Conservation (phyloP, 30 jellyfish, hydroid and myxozoan species). For the Aurelia sp. region DNA sequence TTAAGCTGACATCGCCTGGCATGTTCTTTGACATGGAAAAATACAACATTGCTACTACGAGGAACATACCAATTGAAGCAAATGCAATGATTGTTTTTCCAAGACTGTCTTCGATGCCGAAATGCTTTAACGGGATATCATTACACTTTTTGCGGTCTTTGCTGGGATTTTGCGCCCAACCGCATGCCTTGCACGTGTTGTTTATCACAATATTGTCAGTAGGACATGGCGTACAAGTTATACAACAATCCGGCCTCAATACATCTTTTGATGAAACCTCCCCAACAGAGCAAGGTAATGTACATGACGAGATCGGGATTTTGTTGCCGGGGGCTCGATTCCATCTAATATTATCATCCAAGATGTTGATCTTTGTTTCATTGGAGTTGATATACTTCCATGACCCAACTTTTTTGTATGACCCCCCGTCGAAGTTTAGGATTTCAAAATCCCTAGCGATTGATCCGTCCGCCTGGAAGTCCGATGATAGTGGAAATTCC, state of each 20-base stretch:
- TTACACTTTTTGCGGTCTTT: not conserved
- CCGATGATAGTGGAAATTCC: constrained; percentile 2
- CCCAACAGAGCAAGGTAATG: not conserved
- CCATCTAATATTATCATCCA: not conserved
- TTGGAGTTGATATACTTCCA: not conserved
- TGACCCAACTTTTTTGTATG: not conserved
- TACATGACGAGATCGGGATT: constrained; percentile 3
- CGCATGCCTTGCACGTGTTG: constrained; percentile 25
- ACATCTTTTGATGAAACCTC: not conserved
- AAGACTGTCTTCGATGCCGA: not conserved
- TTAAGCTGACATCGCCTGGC: not conserved
- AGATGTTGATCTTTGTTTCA: not conserved
- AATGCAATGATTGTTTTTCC: not conserved
- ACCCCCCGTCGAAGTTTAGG: constrained; percentile 2
- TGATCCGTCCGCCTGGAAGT: not conserved
- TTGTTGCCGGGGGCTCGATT: not conserved
- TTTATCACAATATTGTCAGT: constrained; percentile 11
- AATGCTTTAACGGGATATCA: not conserved
- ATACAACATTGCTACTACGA: not conserved
- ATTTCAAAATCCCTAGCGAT: constrained; percentile 2
- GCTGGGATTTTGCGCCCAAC: constrained; percentile 6
- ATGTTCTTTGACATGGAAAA: not conserved
- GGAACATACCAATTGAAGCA: not conserved
- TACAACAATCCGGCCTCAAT: constrained; percentile 5
- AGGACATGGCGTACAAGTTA: constrained; percentile 12